phyloP scores from a whole-genome alignment of 2,888 invertebrate species.

The Apocheima hispidaria region DNA sequence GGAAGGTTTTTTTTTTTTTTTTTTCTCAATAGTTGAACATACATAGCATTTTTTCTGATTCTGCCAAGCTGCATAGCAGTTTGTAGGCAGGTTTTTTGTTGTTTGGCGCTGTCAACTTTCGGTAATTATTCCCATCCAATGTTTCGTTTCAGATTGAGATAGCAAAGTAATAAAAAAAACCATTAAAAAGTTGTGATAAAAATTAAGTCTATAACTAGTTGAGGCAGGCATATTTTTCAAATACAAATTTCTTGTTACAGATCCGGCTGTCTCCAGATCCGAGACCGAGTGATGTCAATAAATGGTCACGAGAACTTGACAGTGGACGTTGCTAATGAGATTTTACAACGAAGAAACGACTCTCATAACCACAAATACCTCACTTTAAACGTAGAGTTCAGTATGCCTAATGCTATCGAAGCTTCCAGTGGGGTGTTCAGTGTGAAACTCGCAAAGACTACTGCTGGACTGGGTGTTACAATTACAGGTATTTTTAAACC shows the following conservation, averaged over 20 bases:
- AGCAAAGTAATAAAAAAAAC: too few relatives aligned
- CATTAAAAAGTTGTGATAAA: too few relatives aligned
- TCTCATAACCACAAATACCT: constrained; percentile 88
- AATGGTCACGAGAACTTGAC: constrained; percentile 91
- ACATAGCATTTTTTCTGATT: too few relatives aligned
- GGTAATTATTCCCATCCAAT: too few relatives aligned
- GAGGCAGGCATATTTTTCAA: too few relatives aligned
- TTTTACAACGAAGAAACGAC: constrained; percentile 85
- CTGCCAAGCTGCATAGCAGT: too few relatives aligned
- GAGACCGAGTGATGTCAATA: constrained; percentile 94
- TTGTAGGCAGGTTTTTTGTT: too few relatives aligned
- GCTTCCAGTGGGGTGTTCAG: constrained; percentile 96
- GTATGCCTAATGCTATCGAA: constrained; percentile 96
- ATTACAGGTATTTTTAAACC: constrained; percentile 92
- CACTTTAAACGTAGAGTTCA: constrained; percentile 94
- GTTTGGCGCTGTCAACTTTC: too few relatives aligned
- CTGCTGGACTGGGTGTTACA: constrained; percentile 95
- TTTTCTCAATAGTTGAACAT: too few relatives aligned
- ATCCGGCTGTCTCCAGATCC: constrained; percentile 90
- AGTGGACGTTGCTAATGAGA: constrained; percentile 87
- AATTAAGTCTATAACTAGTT: too few relatives aligned
- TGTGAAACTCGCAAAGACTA: constrained; percentile 93
- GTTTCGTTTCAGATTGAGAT: too few relatives aligned
- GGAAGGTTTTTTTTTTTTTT: too few relatives aligned
- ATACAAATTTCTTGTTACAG: constrained; percentile 62